phyloP scores from a whole-genome alignment of 2,113 vertebrate genomes.

The Eolophus roseicapilla region DNA sequence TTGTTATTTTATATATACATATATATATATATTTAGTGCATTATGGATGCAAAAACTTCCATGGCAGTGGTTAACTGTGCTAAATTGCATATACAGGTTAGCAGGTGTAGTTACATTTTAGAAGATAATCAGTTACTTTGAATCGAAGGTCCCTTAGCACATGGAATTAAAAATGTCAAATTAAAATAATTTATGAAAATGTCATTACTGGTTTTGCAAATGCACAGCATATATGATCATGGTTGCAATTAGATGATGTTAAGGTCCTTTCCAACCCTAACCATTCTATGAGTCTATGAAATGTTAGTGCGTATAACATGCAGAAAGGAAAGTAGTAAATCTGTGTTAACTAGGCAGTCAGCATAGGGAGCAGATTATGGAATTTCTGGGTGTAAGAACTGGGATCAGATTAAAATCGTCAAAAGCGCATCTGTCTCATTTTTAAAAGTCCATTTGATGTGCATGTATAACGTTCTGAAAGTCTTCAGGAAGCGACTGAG shows the following conservation, averaged over 20 bases:
- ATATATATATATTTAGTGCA: not conserved
- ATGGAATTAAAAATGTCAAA: not conserved
- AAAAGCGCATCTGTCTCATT: not conserved
- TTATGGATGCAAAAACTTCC: not conserved
- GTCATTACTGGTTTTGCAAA: not conserved
- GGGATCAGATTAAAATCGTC: not conserved
- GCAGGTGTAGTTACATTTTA: not conserved
- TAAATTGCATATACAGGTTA: not conserved
- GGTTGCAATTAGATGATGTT: not conserved
- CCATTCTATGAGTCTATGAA: not conserved
- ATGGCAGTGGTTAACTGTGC: not conserved
- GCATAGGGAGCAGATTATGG: not conserved
- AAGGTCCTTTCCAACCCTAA: not conserved
- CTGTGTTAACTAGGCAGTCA: not conserved
- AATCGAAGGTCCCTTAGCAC: not conserved
- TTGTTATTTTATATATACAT: not conserved
- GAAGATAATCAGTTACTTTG: not conserved
- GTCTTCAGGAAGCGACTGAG: not conserved
- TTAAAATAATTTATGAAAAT: not conserved
- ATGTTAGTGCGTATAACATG: not conserved
- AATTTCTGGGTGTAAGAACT: not conserved
- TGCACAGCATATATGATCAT: not conserved
- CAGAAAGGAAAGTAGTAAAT: not conserved
- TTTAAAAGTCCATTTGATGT: not conserved
- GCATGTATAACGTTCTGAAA: not conserved